Conservation (phyloP, 2,797 vertebrate genomes). For the Lepilemur ruficaudatus region DNA sequence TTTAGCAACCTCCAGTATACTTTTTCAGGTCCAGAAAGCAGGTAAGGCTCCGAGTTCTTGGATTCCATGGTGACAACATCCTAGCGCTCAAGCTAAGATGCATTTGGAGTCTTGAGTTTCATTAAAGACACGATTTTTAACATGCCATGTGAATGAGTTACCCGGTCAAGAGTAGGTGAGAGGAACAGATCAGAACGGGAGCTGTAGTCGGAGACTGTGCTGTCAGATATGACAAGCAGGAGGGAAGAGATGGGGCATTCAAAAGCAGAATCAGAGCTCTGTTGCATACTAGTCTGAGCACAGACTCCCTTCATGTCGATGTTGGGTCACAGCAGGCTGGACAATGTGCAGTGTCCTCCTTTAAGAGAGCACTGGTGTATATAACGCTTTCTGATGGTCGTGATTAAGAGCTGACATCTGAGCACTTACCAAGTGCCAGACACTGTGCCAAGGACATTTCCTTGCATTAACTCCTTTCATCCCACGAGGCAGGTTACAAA, state of each 20-base stretch:
- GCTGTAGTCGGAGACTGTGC: background rate
- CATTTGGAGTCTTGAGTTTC: background rate
- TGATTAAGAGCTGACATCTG: background rate
- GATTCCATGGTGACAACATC: background rate
- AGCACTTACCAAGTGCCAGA: background rate
- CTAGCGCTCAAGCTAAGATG: background rate
- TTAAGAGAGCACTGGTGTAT: background rate
- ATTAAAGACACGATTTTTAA: background rate
- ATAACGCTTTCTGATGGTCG: background rate
- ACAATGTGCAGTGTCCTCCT: rapidly evolving
- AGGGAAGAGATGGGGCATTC: background rate
- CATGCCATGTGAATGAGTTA: background rate
- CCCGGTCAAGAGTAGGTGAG: background rate
- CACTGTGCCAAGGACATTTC: background rate
- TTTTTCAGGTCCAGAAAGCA: background rate
- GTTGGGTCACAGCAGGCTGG: background rate
- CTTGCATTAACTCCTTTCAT: background rate
- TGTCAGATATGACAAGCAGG: background rate
- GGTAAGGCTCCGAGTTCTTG: background rate
- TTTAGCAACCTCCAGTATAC: background rate
- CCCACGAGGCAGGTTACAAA: background rate
- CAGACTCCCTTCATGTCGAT: no score
- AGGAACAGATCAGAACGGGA: background rate
- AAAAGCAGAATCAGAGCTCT: background rate
- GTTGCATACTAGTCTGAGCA: rapidly evolving